Evolutionary conservation across 2,888 invertebrate genomes (phyloP).

Genomic region (Incurvaria masculella): DNA sequence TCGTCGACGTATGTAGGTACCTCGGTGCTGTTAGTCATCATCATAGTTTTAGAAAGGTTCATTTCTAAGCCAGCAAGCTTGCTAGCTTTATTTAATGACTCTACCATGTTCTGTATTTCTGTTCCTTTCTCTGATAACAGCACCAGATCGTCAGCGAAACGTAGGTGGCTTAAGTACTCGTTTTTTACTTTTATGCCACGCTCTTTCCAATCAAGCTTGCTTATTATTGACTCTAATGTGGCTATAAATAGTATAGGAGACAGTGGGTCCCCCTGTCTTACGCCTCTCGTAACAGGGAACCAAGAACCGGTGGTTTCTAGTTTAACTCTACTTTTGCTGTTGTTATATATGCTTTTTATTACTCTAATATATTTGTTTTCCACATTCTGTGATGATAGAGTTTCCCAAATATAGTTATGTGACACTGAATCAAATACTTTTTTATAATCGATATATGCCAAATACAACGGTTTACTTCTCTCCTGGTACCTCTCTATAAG

Average conservation of each 20-base stretch:
- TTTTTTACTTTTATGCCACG: constrained; percentile 1
- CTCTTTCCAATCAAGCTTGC: not conserved
- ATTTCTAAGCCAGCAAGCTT: too few species aligned
- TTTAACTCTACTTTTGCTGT: constrained; percentile 3
- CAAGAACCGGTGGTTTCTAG: too few species aligned
- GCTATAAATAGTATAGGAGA: not conserved
- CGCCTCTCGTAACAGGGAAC: too few species aligned
- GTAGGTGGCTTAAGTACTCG: constrained; percentile 1
- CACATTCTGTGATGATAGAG: not conserved
- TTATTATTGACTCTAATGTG: constrained; percentile 4
- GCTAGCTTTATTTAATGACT: constrained; percentile 2
- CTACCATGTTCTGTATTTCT: constrained; percentile 2
- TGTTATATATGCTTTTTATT: constrained; percentile 3
- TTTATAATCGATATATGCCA: constrained; percentile 7
- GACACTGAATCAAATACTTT: constrained; percentile 6
- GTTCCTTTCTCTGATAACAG: not conserved
- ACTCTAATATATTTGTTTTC: constrained; percentile 3
- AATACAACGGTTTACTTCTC: not conserved
- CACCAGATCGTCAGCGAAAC: constrained; percentile 5
- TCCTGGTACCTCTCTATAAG: constrained; percentile 9
- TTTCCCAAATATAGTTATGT: constrained; percentile 1
- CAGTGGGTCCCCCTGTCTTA: too few species aligned
- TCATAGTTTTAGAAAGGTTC: too few species aligned
- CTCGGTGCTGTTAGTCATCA: too few species aligned
- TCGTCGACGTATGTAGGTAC: too few species aligned